Evolutionary conservation across 2,797 vertebrate genomes (phyloP).

Genomic region (Nannoperca obscura): DNA sequence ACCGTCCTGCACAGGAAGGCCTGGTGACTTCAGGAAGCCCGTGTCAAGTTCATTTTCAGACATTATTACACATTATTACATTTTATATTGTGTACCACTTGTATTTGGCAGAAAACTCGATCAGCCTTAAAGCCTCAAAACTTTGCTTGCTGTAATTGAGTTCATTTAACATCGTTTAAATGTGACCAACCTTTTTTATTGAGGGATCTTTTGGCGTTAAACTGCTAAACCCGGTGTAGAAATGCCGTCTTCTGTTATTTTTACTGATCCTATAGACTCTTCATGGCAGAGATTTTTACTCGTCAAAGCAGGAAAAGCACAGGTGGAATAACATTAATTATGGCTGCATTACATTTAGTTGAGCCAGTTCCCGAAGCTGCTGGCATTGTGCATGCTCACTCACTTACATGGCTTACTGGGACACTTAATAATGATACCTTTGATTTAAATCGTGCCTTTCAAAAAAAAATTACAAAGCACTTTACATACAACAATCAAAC

Average conservation of each 20-base stretch:
- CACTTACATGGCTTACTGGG: background rate
- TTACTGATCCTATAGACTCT: background rate
- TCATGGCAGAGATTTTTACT: background rate
- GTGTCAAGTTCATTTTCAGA: background rate
- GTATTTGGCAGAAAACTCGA: constrained; percentile 11
- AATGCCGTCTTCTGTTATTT: background rate
- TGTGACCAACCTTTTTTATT: background rate
- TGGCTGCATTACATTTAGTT: background rate
- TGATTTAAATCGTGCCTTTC: no score
- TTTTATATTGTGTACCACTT: background rate
- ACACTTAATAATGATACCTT: no score
- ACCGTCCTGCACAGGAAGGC: background rate
- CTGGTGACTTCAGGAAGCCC: background rate
- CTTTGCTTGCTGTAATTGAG: constrained; percentile 16
- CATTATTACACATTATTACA: no score
- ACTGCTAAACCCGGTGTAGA: background rate
- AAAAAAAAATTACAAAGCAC: no score
- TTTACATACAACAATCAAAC: no score
- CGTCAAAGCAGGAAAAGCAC: background rate
- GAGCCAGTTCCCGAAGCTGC: background rate
- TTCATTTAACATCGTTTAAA: background rate
- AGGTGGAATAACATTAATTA: background rate
- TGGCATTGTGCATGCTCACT: background rate
- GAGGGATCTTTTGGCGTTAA: background rate
- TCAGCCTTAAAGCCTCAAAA: background rate